A percentile compares a stretch with the other conserved stretches of the same genome.
Conservation (phyloP, 2,888 invertebrate species). For the Embidobia sp. region DNA sequence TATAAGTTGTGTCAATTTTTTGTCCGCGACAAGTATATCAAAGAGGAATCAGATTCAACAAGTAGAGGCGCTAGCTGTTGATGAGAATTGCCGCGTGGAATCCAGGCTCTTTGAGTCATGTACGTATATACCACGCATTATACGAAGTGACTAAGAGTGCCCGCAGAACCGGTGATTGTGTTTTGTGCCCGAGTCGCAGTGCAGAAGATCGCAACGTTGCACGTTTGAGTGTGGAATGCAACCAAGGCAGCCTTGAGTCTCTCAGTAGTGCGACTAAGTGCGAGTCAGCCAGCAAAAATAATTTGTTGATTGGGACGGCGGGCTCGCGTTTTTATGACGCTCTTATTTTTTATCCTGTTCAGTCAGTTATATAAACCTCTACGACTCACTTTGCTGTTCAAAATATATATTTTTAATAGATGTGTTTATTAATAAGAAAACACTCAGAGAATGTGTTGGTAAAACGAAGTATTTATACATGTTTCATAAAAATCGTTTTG, state of each 20-base stretch:
- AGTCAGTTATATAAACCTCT: constrained; percentile 7
- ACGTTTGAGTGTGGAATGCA: constrained; percentile 66
- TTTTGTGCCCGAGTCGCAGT: constrained; percentile 45
- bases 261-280: constrained; percentile 68
- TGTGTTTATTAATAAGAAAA: too few relatives aligned
- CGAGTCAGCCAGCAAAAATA: constrained; percentile 61
- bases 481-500: too few relatives aligned
- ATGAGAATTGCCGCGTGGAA: constrained; percentile 70
- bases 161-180: constrained; percentile 58
- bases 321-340: neutral
- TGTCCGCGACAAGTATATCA: constrained; percentile 21
- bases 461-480: too few relatives aligned
- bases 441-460: too few relatives aligned
- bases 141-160: constrained; percentile 57
- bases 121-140: constrained; percentile 57
- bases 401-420: too few relatives aligned
- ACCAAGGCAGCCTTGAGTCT: constrained; percentile 68
- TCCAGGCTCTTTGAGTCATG: constrained; percentile 61
- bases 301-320: constrained; percentile 35
- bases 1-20: constrained; percentile 7
- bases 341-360: constrained; percentile 16
- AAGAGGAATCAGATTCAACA: constrained; percentile 59
- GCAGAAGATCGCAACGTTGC: constrained; percentile 54
- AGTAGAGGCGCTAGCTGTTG: constrained; percentile 74
- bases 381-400: too few relatives aligned